Evolutionary conservation across 2,888 invertebrate species (phyloP).

Genomic region (Drosophila mimica): DNA sequence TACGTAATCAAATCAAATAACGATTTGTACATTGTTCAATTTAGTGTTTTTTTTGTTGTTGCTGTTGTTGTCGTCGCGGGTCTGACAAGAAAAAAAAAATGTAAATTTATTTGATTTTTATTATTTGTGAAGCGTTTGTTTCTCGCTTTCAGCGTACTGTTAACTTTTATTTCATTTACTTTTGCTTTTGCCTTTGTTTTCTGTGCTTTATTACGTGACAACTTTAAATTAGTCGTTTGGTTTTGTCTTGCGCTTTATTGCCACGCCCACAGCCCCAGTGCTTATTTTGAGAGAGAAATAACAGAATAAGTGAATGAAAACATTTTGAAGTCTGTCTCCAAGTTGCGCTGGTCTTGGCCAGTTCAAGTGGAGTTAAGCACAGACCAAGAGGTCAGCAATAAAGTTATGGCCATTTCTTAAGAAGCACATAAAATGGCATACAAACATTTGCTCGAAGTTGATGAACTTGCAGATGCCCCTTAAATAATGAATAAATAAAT

Average conservation of each 20-base stretch:
- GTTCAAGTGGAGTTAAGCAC: slow-evolving; percentile 4
- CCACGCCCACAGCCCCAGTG: slow-evolving; percentile 1
- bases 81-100: slow-evolving; percentile 49
- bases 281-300: background rate
- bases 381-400: slow-evolving; percentile 13
- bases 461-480: background rate
- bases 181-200: slow-evolving; percentile 30
- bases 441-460: background rate
- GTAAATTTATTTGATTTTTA: slow-evolving; percentile 68
- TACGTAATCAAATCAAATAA: slow-evolving; percentile 76
- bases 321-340: slow-evolving; percentile 9
- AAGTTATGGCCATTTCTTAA: background rate
- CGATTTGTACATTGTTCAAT: slow-evolving; percentile 73
- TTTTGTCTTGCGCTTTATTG: slow-evolving; percentile 14
- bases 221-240: slow-evolving; percentile 69
- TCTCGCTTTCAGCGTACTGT: slow-evolving; percentile 56
- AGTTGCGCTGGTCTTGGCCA: slow-evolving; percentile 3
- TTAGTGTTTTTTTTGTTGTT: slow-evolving; percentile 39
- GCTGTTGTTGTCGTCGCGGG: slow-evolving; percentile 29
- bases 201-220: slow-evolving; percentile 77
- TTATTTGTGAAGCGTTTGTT: slow-evolving; percentile 66
- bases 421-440: background rate
- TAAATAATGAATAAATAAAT: background rate
- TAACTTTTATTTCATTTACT: slow-evolving; percentile 33
- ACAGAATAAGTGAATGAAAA: slow-evolving; percentile 3